Evolutionary conservation across 30 jellyfish, hydroid and myxozoan genomes (phyloP).

Genomic region (Catostylus mosaicus): DNA sequence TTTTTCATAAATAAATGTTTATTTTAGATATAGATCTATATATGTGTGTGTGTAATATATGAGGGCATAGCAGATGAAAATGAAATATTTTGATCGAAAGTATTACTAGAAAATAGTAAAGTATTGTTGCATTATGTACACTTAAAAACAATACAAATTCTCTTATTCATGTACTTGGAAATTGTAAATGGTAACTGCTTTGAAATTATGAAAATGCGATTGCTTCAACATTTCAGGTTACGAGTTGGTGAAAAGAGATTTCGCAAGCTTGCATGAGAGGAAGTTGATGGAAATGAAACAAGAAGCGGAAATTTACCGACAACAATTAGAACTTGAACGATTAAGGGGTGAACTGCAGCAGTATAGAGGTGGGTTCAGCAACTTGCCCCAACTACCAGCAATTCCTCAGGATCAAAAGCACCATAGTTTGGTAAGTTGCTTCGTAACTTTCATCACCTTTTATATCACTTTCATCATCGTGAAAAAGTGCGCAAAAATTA

Average conservation of each 20-base stretch:
- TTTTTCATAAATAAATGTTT: too few relatives aligned
- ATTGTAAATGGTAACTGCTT: too few relatives aligned
- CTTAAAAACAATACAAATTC: too few relatives aligned
- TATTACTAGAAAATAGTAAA: too few relatives aligned
- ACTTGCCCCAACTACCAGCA: slow-evolving; percentile 65
- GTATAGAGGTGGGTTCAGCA: slow-evolving; percentile 46
- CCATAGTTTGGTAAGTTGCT: slow-evolving; percentile 44
- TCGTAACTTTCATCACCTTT: neutral
- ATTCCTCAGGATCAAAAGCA: slow-evolving; percentile 46
- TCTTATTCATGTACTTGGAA: too few relatives aligned
- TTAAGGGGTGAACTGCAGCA: slow-evolving; percentile 59
- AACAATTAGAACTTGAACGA: slow-evolving; percentile 87
- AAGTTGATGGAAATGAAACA: slow-evolving; percentile 77
- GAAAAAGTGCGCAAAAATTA: too few relatives aligned
- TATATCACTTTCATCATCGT: too few relatives aligned
- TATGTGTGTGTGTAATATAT: too few relatives aligned
- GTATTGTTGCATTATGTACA: too few relatives aligned
- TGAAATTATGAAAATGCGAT: neutral
- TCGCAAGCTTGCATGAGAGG: slow-evolving; percentile 62
- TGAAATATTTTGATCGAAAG: too few relatives aligned
- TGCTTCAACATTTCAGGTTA: neutral
- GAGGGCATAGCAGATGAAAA: too few relatives aligned
- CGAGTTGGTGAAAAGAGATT: slow-evolving; percentile 17
- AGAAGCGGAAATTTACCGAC: slow-evolving; percentile 84
- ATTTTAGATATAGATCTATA: too few relatives aligned